Evolutionary conservation across 2,113 vertebrate genomes (phyloP).

Genomic region (Phylloscopus trochiloides): DNA sequence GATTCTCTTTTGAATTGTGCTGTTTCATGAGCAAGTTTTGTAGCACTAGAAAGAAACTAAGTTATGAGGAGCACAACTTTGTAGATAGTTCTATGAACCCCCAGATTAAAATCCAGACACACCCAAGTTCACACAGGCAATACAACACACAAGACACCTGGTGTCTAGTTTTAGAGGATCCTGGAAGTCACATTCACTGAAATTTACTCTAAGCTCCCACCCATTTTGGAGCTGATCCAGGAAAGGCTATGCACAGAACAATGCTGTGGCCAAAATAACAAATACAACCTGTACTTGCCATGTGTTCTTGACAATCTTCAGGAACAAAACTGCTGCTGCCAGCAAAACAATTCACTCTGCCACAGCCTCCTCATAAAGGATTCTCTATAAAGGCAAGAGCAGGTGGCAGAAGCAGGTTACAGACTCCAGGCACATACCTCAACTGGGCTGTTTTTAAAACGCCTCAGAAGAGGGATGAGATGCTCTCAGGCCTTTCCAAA

Average conservation of each 20-base stretch:
- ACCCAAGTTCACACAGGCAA: not conserved
- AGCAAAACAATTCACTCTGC: not conserved
- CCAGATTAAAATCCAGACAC: not conserved
- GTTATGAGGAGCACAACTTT: not conserved
- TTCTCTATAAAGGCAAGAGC: not conserved
- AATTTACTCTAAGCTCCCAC: not conserved
- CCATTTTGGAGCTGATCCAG: not conserved
- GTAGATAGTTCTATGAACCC: not conserved
- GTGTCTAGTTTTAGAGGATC: not conserved
- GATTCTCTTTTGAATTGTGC: not conserved
- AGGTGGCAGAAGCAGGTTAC: not conserved
- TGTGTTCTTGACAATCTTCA: not conserved
- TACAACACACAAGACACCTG: not conserved
- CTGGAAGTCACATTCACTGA: not conserved
- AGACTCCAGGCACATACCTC: not conserved
- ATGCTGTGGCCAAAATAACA: not conserved
- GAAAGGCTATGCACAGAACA: fast-evolving
- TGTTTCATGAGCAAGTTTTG: not conserved
- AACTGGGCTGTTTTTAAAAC: fast-evolving
- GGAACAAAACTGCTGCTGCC: not conserved
- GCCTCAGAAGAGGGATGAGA: not conserved
- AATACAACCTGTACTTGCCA: not conserved
- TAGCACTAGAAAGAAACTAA: not conserved
- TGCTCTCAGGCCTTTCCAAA: not conserved
- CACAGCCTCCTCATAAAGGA: not conserved